Conservation (phyloP, 2,797 vertebrate genomes). For the Ateles fusciceps region DNA sequence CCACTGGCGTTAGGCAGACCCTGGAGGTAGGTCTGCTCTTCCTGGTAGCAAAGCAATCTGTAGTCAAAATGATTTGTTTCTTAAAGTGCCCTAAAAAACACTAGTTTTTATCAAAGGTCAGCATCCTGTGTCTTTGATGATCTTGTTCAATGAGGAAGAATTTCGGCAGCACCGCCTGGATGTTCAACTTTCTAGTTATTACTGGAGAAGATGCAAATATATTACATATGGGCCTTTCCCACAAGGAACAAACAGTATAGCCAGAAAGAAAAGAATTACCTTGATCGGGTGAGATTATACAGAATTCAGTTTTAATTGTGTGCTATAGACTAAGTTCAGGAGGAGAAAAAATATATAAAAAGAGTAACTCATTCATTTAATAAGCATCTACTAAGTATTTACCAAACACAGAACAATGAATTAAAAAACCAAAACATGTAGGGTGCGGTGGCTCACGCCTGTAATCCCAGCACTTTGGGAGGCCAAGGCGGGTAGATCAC, state of each 20-base stretch:
- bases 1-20: background rate
- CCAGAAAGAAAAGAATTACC: background rate
- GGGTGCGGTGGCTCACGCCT: too few species aligned
- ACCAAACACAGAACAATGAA: background rate
- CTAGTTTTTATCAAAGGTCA: background rate
- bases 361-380: background rate
- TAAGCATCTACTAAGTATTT: background rate
- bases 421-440: background rate
- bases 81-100: background rate
- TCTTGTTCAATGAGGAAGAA: background rate
- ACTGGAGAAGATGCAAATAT: background rate
- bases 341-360: background rate
- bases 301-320: background rate
- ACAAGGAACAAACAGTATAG: background rate
- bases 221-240: background rate
- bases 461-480: too few species aligned
- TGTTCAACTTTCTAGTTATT: background rate
- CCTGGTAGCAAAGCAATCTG: background rate
- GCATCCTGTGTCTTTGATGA: background rate
- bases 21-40: background rate
- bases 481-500: too few species aligned
- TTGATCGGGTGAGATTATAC: background rate
- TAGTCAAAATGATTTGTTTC: background rate
- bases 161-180: background rate
- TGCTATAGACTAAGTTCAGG: background rate